Evolutionary conservation across 2,113 vertebrate genomes (phyloP).

Genomic region (Tachysurus vachellii): DNA sequence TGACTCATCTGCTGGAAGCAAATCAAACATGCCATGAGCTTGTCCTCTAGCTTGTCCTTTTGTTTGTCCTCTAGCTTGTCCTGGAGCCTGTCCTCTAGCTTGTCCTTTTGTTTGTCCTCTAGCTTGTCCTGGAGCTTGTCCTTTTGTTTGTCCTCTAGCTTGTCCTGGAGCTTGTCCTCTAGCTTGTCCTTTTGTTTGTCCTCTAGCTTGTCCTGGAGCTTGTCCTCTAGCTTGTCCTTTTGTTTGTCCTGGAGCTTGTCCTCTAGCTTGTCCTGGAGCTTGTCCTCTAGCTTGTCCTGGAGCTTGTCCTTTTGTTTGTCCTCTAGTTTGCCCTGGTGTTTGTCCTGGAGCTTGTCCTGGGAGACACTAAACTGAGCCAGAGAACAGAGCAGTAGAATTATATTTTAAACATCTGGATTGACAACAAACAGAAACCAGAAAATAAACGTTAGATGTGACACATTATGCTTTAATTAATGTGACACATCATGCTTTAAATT

Average conservation of each 20-base stretch:
- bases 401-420: not conserved
- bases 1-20: not conserved
- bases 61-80: not conserved
- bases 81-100: not conserved
- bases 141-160: too few relatives aligned
- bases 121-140: not conserved
- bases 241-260: too few relatives aligned
- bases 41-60: too few relatives aligned
- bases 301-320: too few relatives aligned
- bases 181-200: not conserved
- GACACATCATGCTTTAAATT: not conserved
- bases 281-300: not conserved
- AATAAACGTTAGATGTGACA: not conserved
- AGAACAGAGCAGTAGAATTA: not conserved
- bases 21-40: too few relatives aligned
- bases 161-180: not conserved
- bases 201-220: not conserved
- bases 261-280: not conserved
- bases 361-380: not conserved
- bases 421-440: not conserved
- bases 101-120: too few relatives aligned
- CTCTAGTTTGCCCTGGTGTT: too few relatives aligned
- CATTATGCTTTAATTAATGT: not conserved
- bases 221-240: not conserved
- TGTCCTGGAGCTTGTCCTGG: not conserved